Evolutionary conservation across 2,113 vertebrate species (phyloP), one percentile per base, ranked within the genome.

Genomic region (Apistogramma diplotaenia): DNA sequence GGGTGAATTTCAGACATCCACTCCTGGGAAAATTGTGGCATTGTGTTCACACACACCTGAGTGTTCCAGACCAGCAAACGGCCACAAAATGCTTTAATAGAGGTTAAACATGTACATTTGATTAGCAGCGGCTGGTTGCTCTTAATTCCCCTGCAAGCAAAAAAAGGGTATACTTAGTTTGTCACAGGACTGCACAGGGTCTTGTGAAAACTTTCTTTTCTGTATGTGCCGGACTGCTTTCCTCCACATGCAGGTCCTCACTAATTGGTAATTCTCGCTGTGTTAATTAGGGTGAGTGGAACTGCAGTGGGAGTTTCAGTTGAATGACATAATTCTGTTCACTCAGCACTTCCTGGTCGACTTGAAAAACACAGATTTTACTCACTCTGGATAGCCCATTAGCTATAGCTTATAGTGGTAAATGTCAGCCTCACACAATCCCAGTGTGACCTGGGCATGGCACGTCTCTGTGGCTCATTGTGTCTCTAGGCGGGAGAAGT

Each of bases 351-450:
- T 87, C 65, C 21, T 79, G 87, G 73, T 78, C 56, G 53, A 70
- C 74, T 80, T 76, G 57, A 71, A 78, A 89, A 87, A 81, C 82
- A 87, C 73, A 70, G 65, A 79, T 83, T 79, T 89, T 87, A 78
- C 73, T 85, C 77, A 86, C 76, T 74, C 59, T 8, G 10, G 31
- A 62, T 84, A 76, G 61, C 35, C 87, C 58, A 85, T 91, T 92
- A 88, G 61, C 82, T 61, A 21, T 61, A 86, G 81, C 78, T 82
- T 79, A 74, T 23, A 54, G 58, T 67, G 67, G 76, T 92, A 88
- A 92, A 92, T 89, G 87, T 88, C 90, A 85, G 62, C 56, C 54
- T 82, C 71, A 16, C 65, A 33, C 21, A 86, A 25, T 84, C 87
- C 83, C 85, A 70, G 16, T 15, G 88, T 31, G 82, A 77, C 76